Evolutionary conservation across 2,888 invertebrate species (phyloP).

Genomic region (Conops quadrifasciatus): DNA sequence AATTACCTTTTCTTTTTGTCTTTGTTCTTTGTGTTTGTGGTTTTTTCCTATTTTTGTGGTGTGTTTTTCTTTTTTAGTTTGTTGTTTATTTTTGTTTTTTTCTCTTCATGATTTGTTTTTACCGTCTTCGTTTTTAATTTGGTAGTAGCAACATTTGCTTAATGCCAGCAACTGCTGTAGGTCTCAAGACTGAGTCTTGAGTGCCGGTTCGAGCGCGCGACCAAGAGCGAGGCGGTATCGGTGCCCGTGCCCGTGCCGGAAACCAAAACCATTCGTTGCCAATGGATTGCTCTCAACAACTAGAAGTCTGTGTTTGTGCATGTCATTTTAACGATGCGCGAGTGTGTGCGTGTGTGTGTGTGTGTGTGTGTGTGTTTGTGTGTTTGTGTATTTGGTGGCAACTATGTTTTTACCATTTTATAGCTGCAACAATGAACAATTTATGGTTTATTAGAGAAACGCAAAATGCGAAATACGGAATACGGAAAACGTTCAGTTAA

Average conservation of each 20-base stretch:
- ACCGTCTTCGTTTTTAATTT: too few species aligned
- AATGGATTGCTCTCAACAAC: too few species aligned
- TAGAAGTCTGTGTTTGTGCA: too few species aligned
- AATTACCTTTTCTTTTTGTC: constrained; percentile 1
- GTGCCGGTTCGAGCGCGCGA: not conserved
- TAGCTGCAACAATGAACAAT: constrained; percentile 12
- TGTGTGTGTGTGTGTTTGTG: too few species aligned
- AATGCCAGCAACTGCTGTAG: not conserved
- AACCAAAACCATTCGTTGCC: too few species aligned
- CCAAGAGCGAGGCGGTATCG: not conserved
- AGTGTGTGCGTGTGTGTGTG: too few species aligned
- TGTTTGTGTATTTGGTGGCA: constrained; percentile 1
- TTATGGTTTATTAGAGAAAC: constrained; percentile 15
- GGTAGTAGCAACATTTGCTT: too few species aligned
- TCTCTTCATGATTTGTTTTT: not conserved
- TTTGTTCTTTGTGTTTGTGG: too few species aligned
- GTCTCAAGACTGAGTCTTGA: not conserved
- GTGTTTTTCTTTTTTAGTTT: not conserved
- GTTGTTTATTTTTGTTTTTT: too few species aligned
- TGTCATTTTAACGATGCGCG: too few species aligned
- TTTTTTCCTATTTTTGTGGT: too few species aligned
- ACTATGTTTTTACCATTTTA: constrained; percentile 8
- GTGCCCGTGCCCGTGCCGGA: too few species aligned
- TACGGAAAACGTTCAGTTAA: not conserved
- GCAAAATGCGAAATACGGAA: not conserved